Base-by-base conservation (phyloP, 2,888 invertebrate genomes). In the Eledona agricola region DNA sequence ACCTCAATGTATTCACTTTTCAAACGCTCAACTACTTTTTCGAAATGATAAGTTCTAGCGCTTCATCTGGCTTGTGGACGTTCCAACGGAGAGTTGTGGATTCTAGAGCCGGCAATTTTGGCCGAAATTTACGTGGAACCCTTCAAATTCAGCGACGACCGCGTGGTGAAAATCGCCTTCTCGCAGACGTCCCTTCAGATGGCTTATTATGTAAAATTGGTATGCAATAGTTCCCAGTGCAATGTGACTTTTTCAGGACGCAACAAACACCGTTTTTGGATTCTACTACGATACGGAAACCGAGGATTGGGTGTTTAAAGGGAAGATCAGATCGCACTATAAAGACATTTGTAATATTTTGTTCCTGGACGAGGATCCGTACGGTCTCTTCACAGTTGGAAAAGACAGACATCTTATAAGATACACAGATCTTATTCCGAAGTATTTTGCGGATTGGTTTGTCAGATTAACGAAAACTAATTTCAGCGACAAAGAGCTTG, bases 241-340 rank as follows among this genome's bases (percentile, higher is more conserved):
- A n/a, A n/a, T n/a, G n/a, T n/a, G n/a, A n/a, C n/a, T n/a, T 37
- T 55, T 73, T 23, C 61, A 86, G 85, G 85, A 86, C 61, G 62
- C 61, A 3, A 75, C 77, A 4, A 74, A 72, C 62, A 81, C 81
- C 0, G 78, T 85, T 1, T 78, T 78, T 55, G 77, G 84, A 2
- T 78, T 80, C 62, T 75, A 75, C 54, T 80, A 78, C 55, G 65
- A 75, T 52, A 74, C 76, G 7, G 57, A 67, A 0, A 59, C 53
- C 1, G 69, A 71, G 3, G 29, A 57, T 2, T 87, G 86, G 85
- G 56, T 60, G 0, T 81, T 81, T 54, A 51, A 82, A 12, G 87
- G 84, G 5, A 86, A 86, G 69, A 80, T 83, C 55, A 76, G 82
- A 31, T 78, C 83, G 0, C 88, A 88, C 69, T 81, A 80, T 61